phyloP scores from a whole-genome alignment of 2,888 invertebrate genomes.

The Drosophila colorata region DNA sequence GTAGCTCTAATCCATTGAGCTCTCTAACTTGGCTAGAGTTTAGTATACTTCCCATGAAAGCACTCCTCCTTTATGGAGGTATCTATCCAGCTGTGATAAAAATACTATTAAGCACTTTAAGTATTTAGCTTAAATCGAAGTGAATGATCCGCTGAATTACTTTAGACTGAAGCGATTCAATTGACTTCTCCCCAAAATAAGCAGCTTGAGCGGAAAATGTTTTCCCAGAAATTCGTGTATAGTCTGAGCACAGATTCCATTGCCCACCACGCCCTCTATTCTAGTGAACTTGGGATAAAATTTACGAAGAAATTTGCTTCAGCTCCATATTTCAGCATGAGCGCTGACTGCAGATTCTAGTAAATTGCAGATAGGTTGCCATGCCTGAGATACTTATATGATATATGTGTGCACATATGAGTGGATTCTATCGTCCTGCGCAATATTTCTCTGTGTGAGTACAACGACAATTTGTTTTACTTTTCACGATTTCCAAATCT shows the following conservation, averaged over 20 bases:
- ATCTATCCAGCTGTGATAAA: too few species aligned
- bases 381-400: conserved; percentile 6
- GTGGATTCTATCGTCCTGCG: not conserved
- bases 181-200: not conserved
- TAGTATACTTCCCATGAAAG: too few species aligned
- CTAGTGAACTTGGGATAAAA: conserved; percentile 3
- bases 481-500: conserved; percentile 23
- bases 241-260: not conserved
- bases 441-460: not conserved
- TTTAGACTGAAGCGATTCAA: not conserved
- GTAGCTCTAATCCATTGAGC: too few species aligned
- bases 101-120: too few species aligned
- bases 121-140: too few species aligned
- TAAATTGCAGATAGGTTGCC: not conserved
- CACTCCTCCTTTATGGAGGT: too few species aligned
- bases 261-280: too few species aligned
- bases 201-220: conserved; percentile 8
- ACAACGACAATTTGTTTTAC: conserved; percentile 23
- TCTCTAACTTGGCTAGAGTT: too few species aligned
- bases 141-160: not conserved
- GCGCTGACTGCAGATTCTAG: not conserved
- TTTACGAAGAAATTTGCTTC: conserved; percentile 29
- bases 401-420: conserved; percentile 22
- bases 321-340: not conserved
- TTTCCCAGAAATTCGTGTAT: conserved; percentile 9